Evolutionary conservation across 1,140 invertebrate species (phyloP).

Genomic region (Rhizoglyphus robini): DNA sequence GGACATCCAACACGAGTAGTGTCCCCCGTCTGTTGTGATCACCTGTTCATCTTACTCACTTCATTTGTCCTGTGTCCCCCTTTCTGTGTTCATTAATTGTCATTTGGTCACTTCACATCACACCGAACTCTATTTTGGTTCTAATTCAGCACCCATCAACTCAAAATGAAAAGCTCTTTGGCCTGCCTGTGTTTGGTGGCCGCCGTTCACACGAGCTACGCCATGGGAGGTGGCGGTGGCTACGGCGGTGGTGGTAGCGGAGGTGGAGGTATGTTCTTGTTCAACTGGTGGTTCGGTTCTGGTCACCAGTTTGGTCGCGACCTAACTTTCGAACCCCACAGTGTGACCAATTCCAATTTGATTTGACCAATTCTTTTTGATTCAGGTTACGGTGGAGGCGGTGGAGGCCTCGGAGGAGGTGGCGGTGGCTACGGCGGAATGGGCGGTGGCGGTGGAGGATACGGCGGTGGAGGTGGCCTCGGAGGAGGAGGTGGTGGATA

Average conservation of each 20-base stretch:
- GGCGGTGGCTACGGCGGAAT: not conserved
- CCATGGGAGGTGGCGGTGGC: not conserved
- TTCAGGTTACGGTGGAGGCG: not conserved
- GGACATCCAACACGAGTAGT: too few species aligned
- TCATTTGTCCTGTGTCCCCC: too few species aligned
- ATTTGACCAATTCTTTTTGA: too few species aligned
- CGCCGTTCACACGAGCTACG: constrained; percentile 3
- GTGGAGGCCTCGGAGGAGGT: not conserved
- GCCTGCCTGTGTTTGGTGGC: constrained; percentile 11
- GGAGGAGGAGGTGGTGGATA: not conserved
- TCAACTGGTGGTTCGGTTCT: not conserved
- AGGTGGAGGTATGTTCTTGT: not conserved
- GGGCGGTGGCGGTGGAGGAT: not conserved
- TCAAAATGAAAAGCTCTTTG: not conserved
- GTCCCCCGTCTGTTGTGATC: too few species aligned
- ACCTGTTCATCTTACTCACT: too few species aligned
- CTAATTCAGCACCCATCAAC: not conserved
- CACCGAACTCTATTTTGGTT: too few species aligned
- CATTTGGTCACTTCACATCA: too few species aligned
- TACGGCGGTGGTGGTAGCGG: not conserved
- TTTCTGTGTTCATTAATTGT: too few species aligned
- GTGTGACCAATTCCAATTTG: too few species aligned
- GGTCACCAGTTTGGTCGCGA: not conserved
- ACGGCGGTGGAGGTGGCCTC: not conserved
- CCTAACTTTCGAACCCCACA: not conserved